Evolutionary conservation across 1,140 invertebrate species (phyloP).

Genomic region (Globodera ellingtonae): DNA sequence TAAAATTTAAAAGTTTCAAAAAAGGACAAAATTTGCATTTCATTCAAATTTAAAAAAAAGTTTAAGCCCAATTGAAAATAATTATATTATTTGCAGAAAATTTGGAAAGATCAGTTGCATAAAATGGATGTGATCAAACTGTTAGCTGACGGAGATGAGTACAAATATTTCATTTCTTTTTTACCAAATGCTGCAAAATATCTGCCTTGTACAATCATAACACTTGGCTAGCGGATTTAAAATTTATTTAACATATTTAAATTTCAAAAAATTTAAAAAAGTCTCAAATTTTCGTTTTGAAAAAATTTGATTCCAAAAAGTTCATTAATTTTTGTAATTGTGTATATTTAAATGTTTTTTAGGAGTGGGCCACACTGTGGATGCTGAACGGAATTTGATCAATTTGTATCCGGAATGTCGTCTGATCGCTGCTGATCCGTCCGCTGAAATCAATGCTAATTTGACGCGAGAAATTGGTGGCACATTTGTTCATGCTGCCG

Average conservation of each 20-base stretch:
- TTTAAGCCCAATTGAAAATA: neutral
- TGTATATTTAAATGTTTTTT: neutral
- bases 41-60: neutral
- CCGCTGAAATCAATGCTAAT: conserved; percentile 7
- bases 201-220: neutral
- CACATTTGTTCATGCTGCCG: conserved; percentile 10
- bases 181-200: neutral
- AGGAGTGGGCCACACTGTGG: conserved; percentile 19
- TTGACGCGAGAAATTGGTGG: conserved; percentile 13
- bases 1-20: neutral
- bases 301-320: too few relatives aligned
- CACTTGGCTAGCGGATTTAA: neutral
- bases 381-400: conserved; percentile 15
- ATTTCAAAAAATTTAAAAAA: neutral
- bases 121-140: neutral
- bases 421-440: conserved; percentile 13
- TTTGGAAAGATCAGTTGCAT: neutral
- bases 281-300: too few relatives aligned
- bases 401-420: conserved; percentile 12
- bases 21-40: too few relatives aligned
- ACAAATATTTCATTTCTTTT: conserved; percentile 10
- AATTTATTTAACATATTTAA: neutral
- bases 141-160: neutral
- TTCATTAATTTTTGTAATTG: too few relatives aligned
- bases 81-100: neutral